Base-by-base conservation (phyloP, 2,113 vertebrate genomes). In the Pterocles burchelli region DNA sequence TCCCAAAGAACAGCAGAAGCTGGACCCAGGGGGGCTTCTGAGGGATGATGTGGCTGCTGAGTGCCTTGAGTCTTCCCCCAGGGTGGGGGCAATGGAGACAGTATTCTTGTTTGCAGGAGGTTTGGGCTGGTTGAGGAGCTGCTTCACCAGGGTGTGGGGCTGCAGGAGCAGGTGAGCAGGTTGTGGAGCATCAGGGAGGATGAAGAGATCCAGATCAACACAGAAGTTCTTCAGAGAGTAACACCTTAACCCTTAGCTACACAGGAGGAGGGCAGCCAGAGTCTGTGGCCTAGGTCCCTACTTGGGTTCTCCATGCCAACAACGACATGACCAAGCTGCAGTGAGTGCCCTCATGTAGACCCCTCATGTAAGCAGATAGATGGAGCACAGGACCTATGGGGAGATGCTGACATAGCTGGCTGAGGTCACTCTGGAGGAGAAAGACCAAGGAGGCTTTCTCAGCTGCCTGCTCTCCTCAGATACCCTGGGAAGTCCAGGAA, bases 331-430 rank as follows among this genome's bases (percentile, higher is more conserved):
- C 13, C 68, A 62, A 90, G 48, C 21, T 54, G 19, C 46, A 55
- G 2, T 2, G 3, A 36, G 16, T 17, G 16, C 11, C 38, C n/a
- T n/a, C 34, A 55, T 24, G 34, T 22, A 6, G 2, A 0, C 5
- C 7, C 12, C 28, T 18, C 41, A 41, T 15, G 52, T 48, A 48
- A 31, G 62, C 2, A 65, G 54, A 14, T 12, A 78, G 21, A 8
- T 6, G 55, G 18, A 85, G 15, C 38, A 74, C 55, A 65, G 34
- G 25, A 55, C 10, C 17, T 70, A 24, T 7, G 9, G 28, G 21
- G 51, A 78, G 20, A 48, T 3, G 9, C 6, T 62, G 22, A 31
- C 8, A 34, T 9, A 41, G 18, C 14, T 61, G 17, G 1, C 15
- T 83, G 31, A 70, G 13, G 24, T 66, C 45, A 74, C 0, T 17